These are phyloP conservation scores for Argyrosomus japonicus DNA, from an alignment of 2,113 vertebrate species.

Conservation along the genomic window DNA sequence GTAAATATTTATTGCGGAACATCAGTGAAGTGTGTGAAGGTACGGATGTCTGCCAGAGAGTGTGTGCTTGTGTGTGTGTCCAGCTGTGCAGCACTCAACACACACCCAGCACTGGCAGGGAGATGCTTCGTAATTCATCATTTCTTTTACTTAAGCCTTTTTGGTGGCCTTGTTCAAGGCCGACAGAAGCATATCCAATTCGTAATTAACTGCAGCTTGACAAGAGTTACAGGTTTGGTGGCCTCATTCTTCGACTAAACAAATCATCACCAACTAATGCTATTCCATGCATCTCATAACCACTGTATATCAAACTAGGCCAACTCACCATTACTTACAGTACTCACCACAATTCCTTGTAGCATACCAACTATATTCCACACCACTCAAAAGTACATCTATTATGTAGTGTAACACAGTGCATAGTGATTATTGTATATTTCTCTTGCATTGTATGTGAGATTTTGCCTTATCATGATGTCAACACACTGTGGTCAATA, in stretches of 20 bases:
- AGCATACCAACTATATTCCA: not conserved
- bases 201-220: conserved; percentile 59
- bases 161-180: conserved; percentile 59
- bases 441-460: not conserved
- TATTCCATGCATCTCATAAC: conserved; percentile 11
- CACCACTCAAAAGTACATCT: not conserved
- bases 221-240: conserved; percentile 44
- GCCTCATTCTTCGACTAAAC: conserved; percentile 43
- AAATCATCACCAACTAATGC: conserved; percentile 34
- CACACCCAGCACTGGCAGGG: conserved; percentile 46
- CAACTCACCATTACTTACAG: not conserved
- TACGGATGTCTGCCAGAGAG: conserved; percentile 70
- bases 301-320: conserved; percentile 3
- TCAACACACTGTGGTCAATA: not conserved
- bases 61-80: conserved; percentile 64
- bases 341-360: not conserved
- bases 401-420: not conserved
- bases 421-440: too few species aligned
- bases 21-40: conserved; percentile 79
- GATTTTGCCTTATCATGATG: not conserved
- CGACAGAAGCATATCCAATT: conserved; percentile 60
- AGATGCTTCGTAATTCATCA: conserved; percentile 61
- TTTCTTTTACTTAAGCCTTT: conserved; percentile 65
- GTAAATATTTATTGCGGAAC: conserved; percentile 82
- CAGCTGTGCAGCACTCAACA: conserved; percentile 63